Base-by-base conservation (phyloP, 2,113 vertebrate genomes). In the Pogona vitticeps region DNA sequence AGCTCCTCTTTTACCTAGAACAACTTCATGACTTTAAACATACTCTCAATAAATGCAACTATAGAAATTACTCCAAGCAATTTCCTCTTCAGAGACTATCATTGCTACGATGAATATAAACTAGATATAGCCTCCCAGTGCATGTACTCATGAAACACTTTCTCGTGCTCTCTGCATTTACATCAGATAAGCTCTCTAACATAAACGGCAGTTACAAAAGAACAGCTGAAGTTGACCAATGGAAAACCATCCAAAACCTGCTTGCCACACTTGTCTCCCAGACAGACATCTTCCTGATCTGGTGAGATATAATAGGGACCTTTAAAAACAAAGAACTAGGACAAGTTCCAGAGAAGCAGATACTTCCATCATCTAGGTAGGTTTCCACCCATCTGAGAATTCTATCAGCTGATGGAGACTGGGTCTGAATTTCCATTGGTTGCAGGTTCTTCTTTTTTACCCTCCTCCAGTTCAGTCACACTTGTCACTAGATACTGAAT, bases 361-460 rank as follows among this genome's bases (percentile, higher is more conserved):
- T 81, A 70, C 40, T 76, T 76, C 20, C 72, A 67, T 67, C 40
- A 31, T 65, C 40, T 31, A 26, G 31, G 77, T 40, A 21, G 70
- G 33, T n/a, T 7, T 21, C 61, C n/a, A 81, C 38, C 56, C 73
- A 40, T 75, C 17, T 76, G 15, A n/a, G 67, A 82, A 67, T 83
- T 6, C 59, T 71, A 92, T 96, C 96, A 97, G 93, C 94, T 94
- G 84, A 90, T 3, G 0, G 93, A 78, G 1, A 82, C 14, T 0
- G 88, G 80, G n/a, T 96, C 96, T 89, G 89, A 90, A 77, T 93
- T 96, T 67, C 96, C 96, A 88, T 97, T 96, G 84, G 96, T 83
- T 8, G 76, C 1, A 0, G 81, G 0, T 77, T 92, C 92, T 73
- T 95, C 93, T 0, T 4, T 93, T n/a, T 83, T 86, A 61, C 87